Evolutionary conservation across 2,888 invertebrate genomes (phyloP), one percentile per base, ranked within the genome.

Genomic region (Drosophila suboccidentalis): DNA sequence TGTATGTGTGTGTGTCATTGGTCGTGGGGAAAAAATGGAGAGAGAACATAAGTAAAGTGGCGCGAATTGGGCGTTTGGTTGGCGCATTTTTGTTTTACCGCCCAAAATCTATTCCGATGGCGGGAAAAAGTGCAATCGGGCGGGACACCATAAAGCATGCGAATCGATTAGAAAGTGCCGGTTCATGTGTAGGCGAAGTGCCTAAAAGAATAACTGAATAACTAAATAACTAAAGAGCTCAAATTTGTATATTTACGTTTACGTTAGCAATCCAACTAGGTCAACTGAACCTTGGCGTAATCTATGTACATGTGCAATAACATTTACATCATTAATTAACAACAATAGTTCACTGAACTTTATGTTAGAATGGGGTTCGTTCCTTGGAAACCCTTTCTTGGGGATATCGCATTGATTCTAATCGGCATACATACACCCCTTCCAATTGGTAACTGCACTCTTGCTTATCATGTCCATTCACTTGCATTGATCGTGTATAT

Each of bases 1-100:
- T 59, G 41, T 75, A 39, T 62, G 38, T 70, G 82, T 73, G 66
- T 73, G 64, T 75, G 61, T 74, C 67, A 70, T 53, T 78, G 70
- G 64, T 39, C 57, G 51, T 60, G 71, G 54, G 58, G 65, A 75
- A 71, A 67, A 71, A 75, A 66, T 70, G 71, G 71, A 78, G 67
- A 78, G 70, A 61, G 70, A 61, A 71, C 54, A 77, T 59, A 72
- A 62, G 49, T 65, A 85, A 87, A 87, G 80, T 87, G 89, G 87
- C 89, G 86, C 85, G 89, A 87, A 86, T 86, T 84, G 84, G 87
- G 78, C 85, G 78, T 87, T 89, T 82, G 58, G 82, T 85, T 87
- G 80, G 80, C 87, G 89, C 86, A 84, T 75, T 84, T 88, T 82
- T 71, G 80, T 77, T 83, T 84, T 88, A 83, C 83, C 89, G 89